A percentile compares a stretch with the other conserved stretches of the same genome.
phyloP scores from a whole-genome alignment of 2,888 invertebrate species.

The Mimachlamys varia region DNA sequence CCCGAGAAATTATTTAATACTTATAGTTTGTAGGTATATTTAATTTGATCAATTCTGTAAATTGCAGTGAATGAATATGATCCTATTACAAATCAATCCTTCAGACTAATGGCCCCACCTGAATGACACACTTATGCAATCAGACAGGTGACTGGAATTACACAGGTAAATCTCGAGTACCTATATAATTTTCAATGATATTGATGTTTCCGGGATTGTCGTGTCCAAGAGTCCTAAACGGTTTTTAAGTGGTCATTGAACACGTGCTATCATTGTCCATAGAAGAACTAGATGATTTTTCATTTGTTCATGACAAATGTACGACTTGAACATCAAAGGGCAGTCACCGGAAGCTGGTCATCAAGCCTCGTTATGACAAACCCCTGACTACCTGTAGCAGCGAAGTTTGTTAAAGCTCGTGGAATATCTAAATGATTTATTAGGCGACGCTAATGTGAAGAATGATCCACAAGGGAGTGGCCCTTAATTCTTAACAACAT shows the following conservation, averaged over 20 bases:
- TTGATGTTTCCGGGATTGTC: neutral
- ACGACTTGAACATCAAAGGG: constrained; percentile 5
- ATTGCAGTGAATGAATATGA: neutral
- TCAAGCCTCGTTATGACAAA: constrained; percentile 16
- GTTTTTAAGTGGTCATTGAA: constrained; percentile 33
- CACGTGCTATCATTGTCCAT: constrained; percentile 1
- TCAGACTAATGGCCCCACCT: neutral
- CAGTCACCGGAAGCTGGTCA: neutral
- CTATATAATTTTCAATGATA: neutral
- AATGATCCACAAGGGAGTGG: neutral
- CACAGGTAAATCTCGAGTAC: constrained; percentile 24
- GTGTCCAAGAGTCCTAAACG: constrained; percentile 13
- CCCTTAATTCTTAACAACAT: neutral
- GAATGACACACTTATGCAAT: neutral
- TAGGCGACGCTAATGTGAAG: neutral
- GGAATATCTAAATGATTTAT: neutral
- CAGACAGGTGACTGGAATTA: neutral
- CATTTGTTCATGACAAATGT: neutral
- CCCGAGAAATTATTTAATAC: too few species aligned
- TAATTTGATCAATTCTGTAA: neutral
- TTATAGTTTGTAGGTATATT: neutral
- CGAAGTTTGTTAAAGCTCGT: neutral
- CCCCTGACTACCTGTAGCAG: neutral
- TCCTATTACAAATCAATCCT: neutral
- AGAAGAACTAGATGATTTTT: constrained; percentile 1